Base-by-base conservation (phyloP, 2,888 invertebrate genomes). In the Philhelius pedissequus region DNA sequence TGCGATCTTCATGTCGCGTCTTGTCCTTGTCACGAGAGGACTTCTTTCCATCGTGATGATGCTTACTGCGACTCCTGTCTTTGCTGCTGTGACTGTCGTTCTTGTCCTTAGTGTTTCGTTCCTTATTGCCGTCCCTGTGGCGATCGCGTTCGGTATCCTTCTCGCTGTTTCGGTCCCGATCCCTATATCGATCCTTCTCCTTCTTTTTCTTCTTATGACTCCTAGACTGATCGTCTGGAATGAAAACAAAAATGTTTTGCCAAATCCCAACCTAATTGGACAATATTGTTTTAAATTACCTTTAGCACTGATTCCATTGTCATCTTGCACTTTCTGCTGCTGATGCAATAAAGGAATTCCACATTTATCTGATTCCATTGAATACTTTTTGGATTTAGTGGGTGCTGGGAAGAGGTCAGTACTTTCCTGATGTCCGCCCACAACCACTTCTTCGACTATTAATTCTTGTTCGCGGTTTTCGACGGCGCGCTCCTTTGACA, bases 191-290 rank as follows among this genome's bases (percentile, higher is more conserved):
- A 82, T 91, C 90, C 84, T 90, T 91, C 84, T 91, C 91, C 88
- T 90, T 91, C 84, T 90, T 91, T 87, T 91, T 91, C 87, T 90
- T 91, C 78, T 90, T 91, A 75, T 91, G 91, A 86, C 89, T 89
- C 86, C 89, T 89, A 30, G 84, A 73, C 32, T 90, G 89, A 77
- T 86, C 79, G 40, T 86, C 87, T 87, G 64, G 50, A 84, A 86
- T 27, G 3, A 56, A 22, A 71, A 52, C n/a, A n/a, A 38, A 38
- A 35, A 40, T 15, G 5, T 4, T 13, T 32, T 25, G n/a, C 11
- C 43, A 25, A 8, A 3, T 48, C 30, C 11, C 11, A 60, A 30
- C 8, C 4, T 3, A 48, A 68, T 4, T 2, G 9, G 48, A 9
- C 8, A 40, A 18, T 9, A 54, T 4, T 11, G 13, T 25, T 27